Evolutionary conservation across 2,888 invertebrate species (phyloP), one percentile per base, ranked within the genome.

Genomic region (Graphium colonna): DNA sequence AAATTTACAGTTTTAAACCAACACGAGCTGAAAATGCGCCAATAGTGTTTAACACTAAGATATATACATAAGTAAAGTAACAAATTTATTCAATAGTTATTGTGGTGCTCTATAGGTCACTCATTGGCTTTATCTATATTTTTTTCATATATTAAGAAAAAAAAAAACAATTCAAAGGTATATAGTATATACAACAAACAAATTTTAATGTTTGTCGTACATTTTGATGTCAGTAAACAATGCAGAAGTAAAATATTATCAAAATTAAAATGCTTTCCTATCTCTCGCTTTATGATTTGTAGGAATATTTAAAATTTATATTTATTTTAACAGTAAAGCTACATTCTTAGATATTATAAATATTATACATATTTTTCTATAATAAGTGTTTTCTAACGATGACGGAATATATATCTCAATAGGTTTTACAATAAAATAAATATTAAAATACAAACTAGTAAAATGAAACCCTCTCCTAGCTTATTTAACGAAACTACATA

Each of bases 21-120:
- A 17, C 18, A 17, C 26, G 4, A 21, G 1, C 39, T 16, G 28
- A 39, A 31, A 41, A 18, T 16, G 17, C 28, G 7, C 16, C 28
- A 28, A 38, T 16, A 31, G 49, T 41, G 49, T 49, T 49, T n/a
- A 48, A 48, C 48, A 48, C 40, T 49, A 49, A 39, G 16, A 28
- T 39, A 15, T n/a, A 26, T 16, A 38, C 39, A 26, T 48, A 39
- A 39, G 12, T 28, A 28, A 40, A 15, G 21, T 28, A 43, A 43
- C 15, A 13, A 15, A 17, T 40, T 16, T 13, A 1, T 16, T 40
- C 5, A 21, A 21, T 2, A 21, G 21, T 21, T 21, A 21, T 21
- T 5, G 5, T 21, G 21, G 21, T 3, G 21, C 21, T 21, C 21
- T 3, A 21, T 5, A 21, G 5, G 3, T 3, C 21, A 21, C 5